phyloP scores from a whole-genome alignment of 2,797 vertebrate genomes.

The Sebastes variabilis region DNA sequence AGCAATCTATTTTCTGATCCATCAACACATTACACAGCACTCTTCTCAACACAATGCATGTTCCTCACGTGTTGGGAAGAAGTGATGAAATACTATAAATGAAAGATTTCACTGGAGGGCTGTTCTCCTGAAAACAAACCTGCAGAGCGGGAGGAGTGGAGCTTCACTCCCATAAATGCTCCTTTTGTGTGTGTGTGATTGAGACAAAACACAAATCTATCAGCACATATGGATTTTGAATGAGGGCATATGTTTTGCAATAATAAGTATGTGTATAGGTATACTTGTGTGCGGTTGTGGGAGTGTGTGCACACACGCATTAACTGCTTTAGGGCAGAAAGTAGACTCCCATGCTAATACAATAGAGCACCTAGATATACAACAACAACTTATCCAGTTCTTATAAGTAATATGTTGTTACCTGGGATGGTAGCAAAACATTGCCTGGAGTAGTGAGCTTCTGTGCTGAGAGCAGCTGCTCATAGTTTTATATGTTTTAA shows the following conservation, averaged over 20 bases:
- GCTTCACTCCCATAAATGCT: background rate
- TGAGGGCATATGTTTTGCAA: slow-evolving; percentile 35
- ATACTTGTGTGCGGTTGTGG: slow-evolving; percentile 13
- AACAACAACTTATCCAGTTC: background rate
- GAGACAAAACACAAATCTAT: slow-evolving; percentile 47
- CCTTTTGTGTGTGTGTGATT: background rate
- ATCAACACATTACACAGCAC: background rate
- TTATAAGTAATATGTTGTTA: background rate
- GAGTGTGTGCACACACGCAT: background rate
- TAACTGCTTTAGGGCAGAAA: slow-evolving; percentile 21
- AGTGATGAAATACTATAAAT: slow-evolving; percentile 18
- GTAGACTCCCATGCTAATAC: background rate
- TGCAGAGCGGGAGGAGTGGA: background rate
- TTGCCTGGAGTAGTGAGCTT: too few species aligned
- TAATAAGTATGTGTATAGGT: slow-evolving; percentile 31
- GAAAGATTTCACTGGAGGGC: background rate
- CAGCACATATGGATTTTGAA: slow-evolving; percentile 38
- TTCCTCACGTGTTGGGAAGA: background rate
- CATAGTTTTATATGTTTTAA: too few species aligned
- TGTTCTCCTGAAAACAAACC: slow-evolving; percentile 19
- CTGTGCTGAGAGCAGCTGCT: too few species aligned
- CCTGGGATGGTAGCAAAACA: too few species aligned
- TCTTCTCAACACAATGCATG: background rate
- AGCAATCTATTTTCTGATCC: background rate
- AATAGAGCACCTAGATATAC: background rate